Percentiles rank a stretch among this genome's conserved stretches.
Evolutionary conservation across 2,888 invertebrate species (phyloP).

Genomic region (Drosophila macrospina): DNA sequence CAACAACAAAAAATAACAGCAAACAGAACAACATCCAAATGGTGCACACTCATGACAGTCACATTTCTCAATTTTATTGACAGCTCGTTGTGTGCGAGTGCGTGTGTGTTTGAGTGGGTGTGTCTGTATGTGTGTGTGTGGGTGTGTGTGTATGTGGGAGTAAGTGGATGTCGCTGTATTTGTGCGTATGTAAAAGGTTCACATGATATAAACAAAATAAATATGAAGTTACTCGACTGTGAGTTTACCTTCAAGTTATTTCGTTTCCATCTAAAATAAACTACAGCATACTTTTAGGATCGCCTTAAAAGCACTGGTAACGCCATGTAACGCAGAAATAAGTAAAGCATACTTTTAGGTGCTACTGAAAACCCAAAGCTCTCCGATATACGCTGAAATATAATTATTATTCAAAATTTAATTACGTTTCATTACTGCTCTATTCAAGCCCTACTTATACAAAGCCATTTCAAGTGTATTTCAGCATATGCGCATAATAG

Average conservation of each 20-base stretch:
- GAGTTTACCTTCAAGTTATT: not conserved
- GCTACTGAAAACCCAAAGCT: not conserved
- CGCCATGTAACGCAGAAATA: not conserved
- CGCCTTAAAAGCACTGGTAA: not conserved
- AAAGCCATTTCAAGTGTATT: constrained; percentile 1
- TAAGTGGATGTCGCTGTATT: constrained; percentile 16
- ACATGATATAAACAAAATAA: constrained; percentile 8
- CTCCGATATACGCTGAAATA: not conserved
- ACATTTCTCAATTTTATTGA: constrained; percentile 75
- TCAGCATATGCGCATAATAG: constrained; percentile 28
- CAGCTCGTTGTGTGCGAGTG: constrained; percentile 45
- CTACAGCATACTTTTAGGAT: not conserved
- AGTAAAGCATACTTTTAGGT: not conserved
- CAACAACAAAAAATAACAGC: constrained; percentile 3
- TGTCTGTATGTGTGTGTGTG: not conserved
- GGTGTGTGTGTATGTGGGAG: constrained; percentile 1
- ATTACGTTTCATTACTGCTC: constrained; percentile 7
- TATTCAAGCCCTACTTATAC: not conserved
- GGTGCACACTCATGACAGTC: constrained; percentile 59
- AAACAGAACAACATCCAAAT: constrained; percentile 53
- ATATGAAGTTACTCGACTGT: constrained; percentile 10
- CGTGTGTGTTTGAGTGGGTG: constrained; percentile 1
- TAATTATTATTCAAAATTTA: constrained; percentile 1
- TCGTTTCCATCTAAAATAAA: not conserved
- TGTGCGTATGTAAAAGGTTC: constrained; percentile 28